These are phyloP conservation scores for Polia nebulosa DNA, from an alignment of 2,888 invertebrate genomes.

Conservation along the genomic window DNA sequence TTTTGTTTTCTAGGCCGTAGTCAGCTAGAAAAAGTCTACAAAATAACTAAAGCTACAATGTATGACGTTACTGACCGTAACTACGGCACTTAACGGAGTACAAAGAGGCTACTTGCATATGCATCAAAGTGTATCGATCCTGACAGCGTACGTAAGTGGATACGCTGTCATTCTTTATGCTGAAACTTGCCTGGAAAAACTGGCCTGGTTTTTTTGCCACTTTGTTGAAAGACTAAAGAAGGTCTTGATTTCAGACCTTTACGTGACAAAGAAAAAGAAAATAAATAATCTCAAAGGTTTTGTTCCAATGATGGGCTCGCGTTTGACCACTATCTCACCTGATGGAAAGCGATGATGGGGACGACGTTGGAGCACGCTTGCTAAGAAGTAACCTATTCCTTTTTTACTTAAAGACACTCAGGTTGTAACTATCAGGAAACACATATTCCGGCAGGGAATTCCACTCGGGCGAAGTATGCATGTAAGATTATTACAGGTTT, in stretches of 20 bases:
- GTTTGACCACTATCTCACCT: no score
- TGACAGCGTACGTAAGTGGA: conserved; percentile 38
- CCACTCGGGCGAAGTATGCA: no score
- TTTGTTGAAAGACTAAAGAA: neutral
- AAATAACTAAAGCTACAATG: conserved; percentile 36
- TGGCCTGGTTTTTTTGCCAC: neutral
- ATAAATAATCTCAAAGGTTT: no score
- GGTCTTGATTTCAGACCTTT: neutral
- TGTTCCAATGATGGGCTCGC: no score
- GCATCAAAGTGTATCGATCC: conserved; percentile 55
- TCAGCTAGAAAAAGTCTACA: neutral
- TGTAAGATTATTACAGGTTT: no score
- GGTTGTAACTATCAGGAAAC: no score
- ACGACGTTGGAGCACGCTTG: no score
- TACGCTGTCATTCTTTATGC: conserved; percentile 31
- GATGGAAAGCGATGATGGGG: no score
- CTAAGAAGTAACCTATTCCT: no score
- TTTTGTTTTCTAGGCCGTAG: no score
- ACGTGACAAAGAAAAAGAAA: neutral
- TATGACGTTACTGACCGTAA: conserved; percentile 33
- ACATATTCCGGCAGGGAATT: no score
- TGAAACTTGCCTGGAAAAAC: conserved; percentile 2
- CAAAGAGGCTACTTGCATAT: conserved; percentile 56
- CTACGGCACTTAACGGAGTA: conserved; percentile 36
- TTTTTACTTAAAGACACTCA: no score